Percentiles rank a stretch among this genome's conserved stretches.
phyloP scores from a whole-genome alignment of 2,113 vertebrate genomes.

The Equus przewalskii region DNA sequence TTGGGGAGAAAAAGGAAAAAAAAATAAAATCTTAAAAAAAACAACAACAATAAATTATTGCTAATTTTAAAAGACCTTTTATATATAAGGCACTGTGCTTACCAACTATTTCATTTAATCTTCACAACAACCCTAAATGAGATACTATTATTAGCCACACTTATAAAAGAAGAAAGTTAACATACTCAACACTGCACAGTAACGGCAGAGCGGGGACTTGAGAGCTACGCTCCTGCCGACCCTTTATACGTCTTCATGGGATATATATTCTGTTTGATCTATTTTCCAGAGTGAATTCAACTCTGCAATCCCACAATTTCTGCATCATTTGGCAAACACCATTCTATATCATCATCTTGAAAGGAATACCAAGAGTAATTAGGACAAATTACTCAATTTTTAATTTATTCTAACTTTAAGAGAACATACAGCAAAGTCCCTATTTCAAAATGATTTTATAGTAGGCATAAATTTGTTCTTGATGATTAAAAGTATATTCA shows the following conservation, averaged over 20 bases:
- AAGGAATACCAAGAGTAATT: conserved; percentile 8
- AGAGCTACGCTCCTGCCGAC: background rate
- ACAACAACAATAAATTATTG: background rate
- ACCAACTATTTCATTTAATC: conserved; percentile 36
- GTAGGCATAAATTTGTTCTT: background rate
- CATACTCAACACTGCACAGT: background rate
- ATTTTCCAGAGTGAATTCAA: background rate
- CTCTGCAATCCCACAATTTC: background rate
- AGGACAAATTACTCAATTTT: conserved; percentile 57
- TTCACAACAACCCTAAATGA: background rate
- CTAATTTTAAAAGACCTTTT: background rate
- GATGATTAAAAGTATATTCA: conserved; percentile 43
- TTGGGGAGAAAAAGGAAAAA: too few species aligned
- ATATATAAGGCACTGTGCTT: background rate
- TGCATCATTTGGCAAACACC: background rate
- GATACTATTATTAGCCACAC: background rate
- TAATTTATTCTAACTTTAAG: conserved; percentile 33
- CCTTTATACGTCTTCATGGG: background rate
- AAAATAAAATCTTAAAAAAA: too few species aligned
- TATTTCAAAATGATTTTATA: conserved; percentile 29
- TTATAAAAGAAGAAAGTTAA: conserved; percentile 27
- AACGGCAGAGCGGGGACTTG: background rate
- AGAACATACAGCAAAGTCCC: conserved; percentile 17
- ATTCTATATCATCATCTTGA: background rate
- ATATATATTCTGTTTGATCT: background rate